phyloP scores from a whole-genome alignment of 2,888 invertebrate genomes.

The Sylvicola cinctus region DNA sequence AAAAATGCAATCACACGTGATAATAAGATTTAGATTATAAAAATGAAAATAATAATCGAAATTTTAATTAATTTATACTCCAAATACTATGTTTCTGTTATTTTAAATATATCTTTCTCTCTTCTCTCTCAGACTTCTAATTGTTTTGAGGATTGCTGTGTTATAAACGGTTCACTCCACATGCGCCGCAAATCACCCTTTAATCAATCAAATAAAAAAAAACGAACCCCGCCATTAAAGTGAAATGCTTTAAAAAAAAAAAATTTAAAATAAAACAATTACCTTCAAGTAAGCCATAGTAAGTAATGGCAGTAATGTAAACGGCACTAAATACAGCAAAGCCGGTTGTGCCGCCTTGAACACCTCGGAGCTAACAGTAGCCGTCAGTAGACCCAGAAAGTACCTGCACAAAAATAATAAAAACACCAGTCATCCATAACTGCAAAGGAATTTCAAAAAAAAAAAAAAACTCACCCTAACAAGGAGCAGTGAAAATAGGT shows the following conservation, averaged over 20 bases:
- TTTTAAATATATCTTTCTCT: too few relatives aligned
- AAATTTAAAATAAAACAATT: constrained; percentile 7
- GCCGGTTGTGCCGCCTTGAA: constrained; percentile 98
- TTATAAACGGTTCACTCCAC: constrained; percentile 94
- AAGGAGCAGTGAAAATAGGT: constrained; percentile 98
- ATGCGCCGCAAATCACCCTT: constrained; percentile 91
- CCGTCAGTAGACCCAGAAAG: constrained; percentile 88
- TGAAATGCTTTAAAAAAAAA: background rate
- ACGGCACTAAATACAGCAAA: constrained; percentile 89
- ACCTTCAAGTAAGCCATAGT: constrained; percentile 98
- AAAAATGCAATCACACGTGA: too few relatives aligned
- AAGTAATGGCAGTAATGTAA: constrained; percentile 85
- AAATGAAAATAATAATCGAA: too few relatives aligned
- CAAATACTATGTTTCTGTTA: too few relatives aligned
- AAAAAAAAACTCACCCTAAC: constrained; percentile 40
- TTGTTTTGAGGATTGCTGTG: constrained; percentile 60
- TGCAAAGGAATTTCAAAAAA: background rate
- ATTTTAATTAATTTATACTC: too few relatives aligned
- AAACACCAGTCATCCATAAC: background rate
- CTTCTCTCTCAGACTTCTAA: constrained; percentile 44
- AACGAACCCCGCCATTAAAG: background rate
- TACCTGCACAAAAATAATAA: constrained; percentile 27
- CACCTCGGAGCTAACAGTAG: constrained; percentile 92
- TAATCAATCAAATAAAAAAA: constrained; percentile 12
- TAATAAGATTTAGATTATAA: too few relatives aligned